Percentiles rank a stretch among this genome's conserved stretches.
These are phyloP conservation scores for Papilio elwesi DNA, from an alignment of 2,888 invertebrate species.

Conservation along the genomic window DNA sequence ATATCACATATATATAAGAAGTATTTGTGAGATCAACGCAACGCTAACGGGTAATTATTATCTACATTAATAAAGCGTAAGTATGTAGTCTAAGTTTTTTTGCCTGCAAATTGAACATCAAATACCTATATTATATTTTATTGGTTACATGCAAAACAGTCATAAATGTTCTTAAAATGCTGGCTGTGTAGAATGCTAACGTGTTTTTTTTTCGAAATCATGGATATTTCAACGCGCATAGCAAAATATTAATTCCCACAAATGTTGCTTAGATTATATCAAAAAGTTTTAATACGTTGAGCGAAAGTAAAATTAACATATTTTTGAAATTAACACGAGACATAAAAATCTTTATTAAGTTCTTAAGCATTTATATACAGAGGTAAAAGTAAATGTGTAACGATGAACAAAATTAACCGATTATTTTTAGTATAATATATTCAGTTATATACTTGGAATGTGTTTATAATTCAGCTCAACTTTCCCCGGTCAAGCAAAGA, in stretches of 20 bases:
- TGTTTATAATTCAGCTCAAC: no score
- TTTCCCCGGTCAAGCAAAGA: no score
- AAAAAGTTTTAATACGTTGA: constrained; percentile 2
- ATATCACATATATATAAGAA: no score
- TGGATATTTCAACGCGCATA: not conserved
- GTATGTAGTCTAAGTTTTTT: no score
- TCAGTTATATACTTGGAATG: not conserved
- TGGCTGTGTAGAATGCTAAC: no score
- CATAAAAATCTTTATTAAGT: constrained; percentile 13
- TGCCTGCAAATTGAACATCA: no score
- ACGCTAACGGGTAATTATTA: no score
- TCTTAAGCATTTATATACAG: constrained; percentile 3
- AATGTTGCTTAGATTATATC: not conserved
- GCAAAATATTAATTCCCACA: constrained; percentile 6
- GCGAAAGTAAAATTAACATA: constrained; percentile 8
- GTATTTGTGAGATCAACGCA: no score
- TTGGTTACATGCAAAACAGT: no score
- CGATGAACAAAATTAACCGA: not conserved
- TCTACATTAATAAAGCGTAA: not conserved
- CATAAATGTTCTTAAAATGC: no score
- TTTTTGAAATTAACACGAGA: constrained; percentile 6
- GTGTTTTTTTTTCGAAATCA: no score
- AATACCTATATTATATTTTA: no score
- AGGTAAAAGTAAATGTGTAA: not conserved
- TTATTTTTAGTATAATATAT: not conserved